Conservation (phyloP, 2,888 invertebrate genomes). For the Nemotelus pantherinus region DNA sequence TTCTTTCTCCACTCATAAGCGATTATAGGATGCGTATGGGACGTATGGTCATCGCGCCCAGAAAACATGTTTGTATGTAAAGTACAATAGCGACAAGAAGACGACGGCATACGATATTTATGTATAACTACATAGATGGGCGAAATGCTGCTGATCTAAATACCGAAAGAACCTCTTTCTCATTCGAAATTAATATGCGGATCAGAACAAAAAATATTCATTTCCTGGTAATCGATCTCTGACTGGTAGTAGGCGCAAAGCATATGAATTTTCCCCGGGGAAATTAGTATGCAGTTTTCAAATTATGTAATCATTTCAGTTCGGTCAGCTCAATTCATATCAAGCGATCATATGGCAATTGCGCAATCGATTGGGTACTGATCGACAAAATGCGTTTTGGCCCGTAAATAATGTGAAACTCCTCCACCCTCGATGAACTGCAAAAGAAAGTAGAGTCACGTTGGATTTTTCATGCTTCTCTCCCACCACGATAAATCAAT, state of each 20-base stretch:
- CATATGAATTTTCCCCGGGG: background rate
- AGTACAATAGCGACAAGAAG: no score
- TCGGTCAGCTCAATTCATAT: background rate
- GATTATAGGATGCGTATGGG: no score
- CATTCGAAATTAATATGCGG: conserved; percentile 26
- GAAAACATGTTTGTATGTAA: no score
- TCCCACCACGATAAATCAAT: conserved; percentile 1
- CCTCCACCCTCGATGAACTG: background rate
- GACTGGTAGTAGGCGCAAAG: background rate
- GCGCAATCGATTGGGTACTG: conserved; percentile 14
- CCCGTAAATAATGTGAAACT: background rate
- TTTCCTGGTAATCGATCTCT: background rate
- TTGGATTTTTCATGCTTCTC: background rate
- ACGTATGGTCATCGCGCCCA: no score
- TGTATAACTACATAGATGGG: no score
- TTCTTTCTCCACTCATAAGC: no score
- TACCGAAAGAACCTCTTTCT: background rate
- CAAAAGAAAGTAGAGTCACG: background rate
- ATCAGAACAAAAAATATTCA: background rate
- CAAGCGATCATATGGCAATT: background rate
- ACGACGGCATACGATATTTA: no score
- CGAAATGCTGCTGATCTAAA: background rate
- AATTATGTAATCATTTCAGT: background rate
- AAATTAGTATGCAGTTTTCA: background rate
- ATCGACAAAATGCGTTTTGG: conserved; percentile 1